Evolutionary conservation across 2,888 invertebrate genomes (phyloP).

Genomic region (Chironomus tentans): DNA sequence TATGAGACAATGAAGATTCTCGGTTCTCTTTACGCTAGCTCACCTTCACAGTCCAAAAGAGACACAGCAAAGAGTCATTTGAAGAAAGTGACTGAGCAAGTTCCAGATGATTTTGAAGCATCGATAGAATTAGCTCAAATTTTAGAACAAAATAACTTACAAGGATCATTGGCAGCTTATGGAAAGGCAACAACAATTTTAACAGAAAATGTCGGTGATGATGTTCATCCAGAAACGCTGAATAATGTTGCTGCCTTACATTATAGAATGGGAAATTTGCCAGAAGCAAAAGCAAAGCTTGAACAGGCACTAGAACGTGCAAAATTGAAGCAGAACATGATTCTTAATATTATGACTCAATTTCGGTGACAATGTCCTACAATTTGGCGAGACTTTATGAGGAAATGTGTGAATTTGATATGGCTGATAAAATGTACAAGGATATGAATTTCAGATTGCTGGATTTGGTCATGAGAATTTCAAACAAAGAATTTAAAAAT

Average conservation of each 20-base stretch:
- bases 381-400: conserved; percentile 92
- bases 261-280: conserved; percentile 76
- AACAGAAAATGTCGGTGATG: conserved; percentile 84
- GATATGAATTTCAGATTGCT: too few species aligned
- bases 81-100: conserved; percentile 91
- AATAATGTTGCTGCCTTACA: conserved; percentile 96
- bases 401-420: conserved; percentile 82
- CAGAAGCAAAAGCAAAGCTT: conserved; percentile 74
- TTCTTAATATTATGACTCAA: conserved; percentile 90
- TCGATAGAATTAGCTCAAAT: conserved; percentile 99
- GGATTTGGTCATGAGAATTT: too few species aligned
- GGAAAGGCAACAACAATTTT: conserved; percentile 87
- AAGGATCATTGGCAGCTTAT: conserved; percentile 84
- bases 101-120: conserved; percentile 97
- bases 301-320: conserved; percentile 80
- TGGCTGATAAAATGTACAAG: conserved; percentile 93
- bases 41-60: conserved; percentile 77
- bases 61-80: conserved; percentile 90
- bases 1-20: too few species aligned
- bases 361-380: conserved; percentile 92
- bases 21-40: conserved; percentile 93
- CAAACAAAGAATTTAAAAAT: too few species aligned
- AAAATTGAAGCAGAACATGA: conserved; percentile 76
- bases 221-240: conserved; percentile 93
- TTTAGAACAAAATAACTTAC: conserved; percentile 86